phyloP scores from a whole-genome alignment of 2,113 vertebrate species.

The Notothenia rossii region DNA sequence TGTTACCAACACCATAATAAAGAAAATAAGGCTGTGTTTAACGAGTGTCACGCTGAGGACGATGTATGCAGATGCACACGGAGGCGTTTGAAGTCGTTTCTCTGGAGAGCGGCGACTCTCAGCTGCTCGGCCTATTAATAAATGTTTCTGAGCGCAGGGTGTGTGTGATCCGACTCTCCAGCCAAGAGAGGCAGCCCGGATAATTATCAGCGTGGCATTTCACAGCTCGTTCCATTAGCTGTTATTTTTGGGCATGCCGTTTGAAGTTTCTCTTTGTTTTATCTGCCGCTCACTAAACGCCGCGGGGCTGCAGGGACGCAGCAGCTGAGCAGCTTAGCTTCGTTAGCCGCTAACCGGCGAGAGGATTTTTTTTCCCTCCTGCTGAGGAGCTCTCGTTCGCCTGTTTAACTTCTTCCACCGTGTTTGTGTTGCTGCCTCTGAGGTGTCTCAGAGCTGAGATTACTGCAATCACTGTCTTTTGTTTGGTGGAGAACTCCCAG shows the following conservation, averaged over 20 bases:
- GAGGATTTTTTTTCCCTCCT: conserved; percentile 26
- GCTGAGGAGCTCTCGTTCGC: conserved; percentile 54
- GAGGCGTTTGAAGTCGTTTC: conserved; percentile 73
- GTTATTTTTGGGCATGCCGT: conserved; percentile 77
- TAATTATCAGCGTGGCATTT: conserved; percentile 84
- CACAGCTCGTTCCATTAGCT: conserved; percentile 74
- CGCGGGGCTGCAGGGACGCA: conserved; percentile 65
- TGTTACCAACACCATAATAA: conserved; percentile 3
- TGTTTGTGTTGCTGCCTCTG: conserved; percentile 68
- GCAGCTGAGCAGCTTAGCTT: conserved; percentile 74
- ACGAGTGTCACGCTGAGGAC: background rate
- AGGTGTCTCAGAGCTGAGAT: conserved; percentile 70
- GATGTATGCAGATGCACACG: conserved; percentile 36
- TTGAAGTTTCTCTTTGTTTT: conserved; percentile 80
- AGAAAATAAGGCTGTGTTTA: conserved; percentile 14
- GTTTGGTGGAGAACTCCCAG: conserved; percentile 57
- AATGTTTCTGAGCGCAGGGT: conserved; percentile 66
- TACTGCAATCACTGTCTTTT: conserved; percentile 77
- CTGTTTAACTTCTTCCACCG: conserved; percentile 38
- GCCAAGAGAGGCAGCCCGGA: conserved; percentile 72
- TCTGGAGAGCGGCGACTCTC: conserved; percentile 76
- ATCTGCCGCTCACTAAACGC: conserved; percentile 73
- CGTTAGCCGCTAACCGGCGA: conserved; percentile 59
- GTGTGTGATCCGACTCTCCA: conserved; percentile 68
- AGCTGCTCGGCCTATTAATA: conserved; percentile 83